phyloP scores from a whole-genome alignment of 2,113 vertebrate genomes.

The Benitochromis conjunctus region DNA sequence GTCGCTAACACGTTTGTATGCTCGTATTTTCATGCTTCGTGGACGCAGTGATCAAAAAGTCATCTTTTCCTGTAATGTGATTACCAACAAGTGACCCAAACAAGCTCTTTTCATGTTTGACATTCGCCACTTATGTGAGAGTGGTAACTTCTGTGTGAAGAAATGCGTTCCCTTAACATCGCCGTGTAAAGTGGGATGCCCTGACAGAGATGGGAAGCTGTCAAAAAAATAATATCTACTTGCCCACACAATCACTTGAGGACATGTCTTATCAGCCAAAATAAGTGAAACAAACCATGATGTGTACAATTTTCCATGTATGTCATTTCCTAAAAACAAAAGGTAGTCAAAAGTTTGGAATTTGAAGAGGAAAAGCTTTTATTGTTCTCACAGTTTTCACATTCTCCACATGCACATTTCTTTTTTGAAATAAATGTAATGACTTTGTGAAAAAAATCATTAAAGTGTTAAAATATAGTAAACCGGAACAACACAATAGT shows the following conservation, averaged over 20 bases:
- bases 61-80: not conserved
- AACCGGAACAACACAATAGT: not conserved
- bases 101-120: not conserved
- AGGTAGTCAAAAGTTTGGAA: not conserved
- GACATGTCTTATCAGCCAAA: not conserved
- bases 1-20: not conserved
- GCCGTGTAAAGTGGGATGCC: not conserved
- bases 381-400: not conserved
- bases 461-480: not conserved
- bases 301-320: not conserved
- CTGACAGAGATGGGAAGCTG: not conserved
- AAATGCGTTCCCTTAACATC: not conserved
- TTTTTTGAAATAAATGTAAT: not conserved
- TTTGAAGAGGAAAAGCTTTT: not conserved
- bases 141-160: not conserved
- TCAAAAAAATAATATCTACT: not conserved
- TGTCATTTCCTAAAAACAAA: not conserved
- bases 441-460: conserved; percentile 9
- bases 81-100: not conserved
- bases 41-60: not conserved
- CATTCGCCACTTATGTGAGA: not conserved
- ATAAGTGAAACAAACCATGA: not conserved
- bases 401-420: not conserved
- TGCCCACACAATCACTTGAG: not conserved
- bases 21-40: not conserved